Evolutionary conservation across 2,888 invertebrate species (phyloP).

Genomic region (Cremastobaeus sp.): DNA sequence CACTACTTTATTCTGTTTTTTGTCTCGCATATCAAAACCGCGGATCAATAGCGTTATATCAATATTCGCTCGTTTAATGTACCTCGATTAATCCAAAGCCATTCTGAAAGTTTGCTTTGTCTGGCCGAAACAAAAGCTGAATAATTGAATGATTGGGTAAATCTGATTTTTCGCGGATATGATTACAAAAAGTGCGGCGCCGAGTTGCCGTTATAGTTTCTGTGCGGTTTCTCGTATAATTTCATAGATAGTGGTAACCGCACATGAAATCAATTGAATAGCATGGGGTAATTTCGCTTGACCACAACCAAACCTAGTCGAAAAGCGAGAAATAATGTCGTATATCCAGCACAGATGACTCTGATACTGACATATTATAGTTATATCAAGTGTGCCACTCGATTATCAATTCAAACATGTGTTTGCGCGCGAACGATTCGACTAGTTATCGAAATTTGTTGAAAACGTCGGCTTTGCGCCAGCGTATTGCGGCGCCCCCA

Average conservation of each 20-base stretch:
- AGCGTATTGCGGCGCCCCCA: conserved; percentile 11
- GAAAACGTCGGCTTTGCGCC: conserved; percentile 18
- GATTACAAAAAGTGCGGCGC: not conserved
- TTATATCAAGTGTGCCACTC: conserved; percentile 5
- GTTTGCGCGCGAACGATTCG: conserved; percentile 29
- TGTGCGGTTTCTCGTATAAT: conserved; percentile 18
- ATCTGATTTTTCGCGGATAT: no score
- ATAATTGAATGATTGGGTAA: not conserved
- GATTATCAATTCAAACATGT: conserved; percentile 37
- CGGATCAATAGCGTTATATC: no score
- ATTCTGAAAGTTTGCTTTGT: no score
- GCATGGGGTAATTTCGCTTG: conserved; percentile 21
- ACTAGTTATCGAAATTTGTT: conserved; percentile 22
- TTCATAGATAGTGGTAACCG: conserved; percentile 6
- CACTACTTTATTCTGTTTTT: no score
- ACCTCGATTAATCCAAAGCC: no score
- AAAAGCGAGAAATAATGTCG: conserved; percentile 26
- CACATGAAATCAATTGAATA: conserved; percentile 13
- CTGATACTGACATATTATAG: conserved; percentile 32
- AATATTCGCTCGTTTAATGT: no score
- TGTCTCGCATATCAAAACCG: no score
- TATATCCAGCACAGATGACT: conserved; percentile 21
- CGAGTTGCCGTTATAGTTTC: conserved; percentile 10
- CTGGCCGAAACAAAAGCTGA: no score
- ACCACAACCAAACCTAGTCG: conserved; percentile 7